Evolutionary conservation across 2,888 invertebrate species (phyloP), one percentile per base, ranked within the genome.

Genomic region (Nemotelus pantherinus): DNA sequence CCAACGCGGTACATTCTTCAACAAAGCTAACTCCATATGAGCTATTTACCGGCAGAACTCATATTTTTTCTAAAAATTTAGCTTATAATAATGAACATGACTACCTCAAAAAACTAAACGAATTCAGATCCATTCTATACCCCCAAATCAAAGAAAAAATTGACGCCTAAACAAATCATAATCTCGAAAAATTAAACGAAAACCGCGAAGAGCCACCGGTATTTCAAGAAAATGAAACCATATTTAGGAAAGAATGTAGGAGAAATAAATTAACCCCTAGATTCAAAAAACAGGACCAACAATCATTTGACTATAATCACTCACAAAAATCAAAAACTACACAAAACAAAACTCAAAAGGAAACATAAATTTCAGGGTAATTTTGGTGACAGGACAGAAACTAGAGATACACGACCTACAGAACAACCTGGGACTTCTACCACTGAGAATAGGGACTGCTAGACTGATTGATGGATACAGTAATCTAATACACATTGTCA

Each of bases 1-100:
- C 79, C 48, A 79, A 80, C 60, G 48, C n/a, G n/a, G n/a, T n/a
- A n/a, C 79, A 60, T 77, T 79, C n/a, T 75, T 80, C 3, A 79
- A 77, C 57, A 45, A 67, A 65, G 0, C 71, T 48, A 71, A 77
- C 4, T 77, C 77, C 10, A 77, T n/a, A n/a, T n/a, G n/a, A n/a
- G n/a, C n/a, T n/a, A n/a, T n/a, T n/a, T n/a, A n/a, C n/a, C n/a
- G n/a, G n/a, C n/a, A n/a, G n/a, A n/a, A n/a, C n/a, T n/a, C n/a
- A n/a, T n/a, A n/a, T n/a, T n/a, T n/a, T n/a, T n/a, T n/a, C n/a
- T n/a, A n/a, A n/a, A n/a, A n/a, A n/a, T n/a, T n/a, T n/a, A n/a
- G n/a, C n/a, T n/a, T n/a, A n/a, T n/a, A n/a, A n/a, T n/a, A n/a
- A n/a, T n/a, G n/a, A n/a, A n/a, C n/a, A n/a, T n/a, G n/a, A n/a